Conservation (phyloP, 2,888 invertebrate species). For the Malthinus seriepunctatus region DNA sequence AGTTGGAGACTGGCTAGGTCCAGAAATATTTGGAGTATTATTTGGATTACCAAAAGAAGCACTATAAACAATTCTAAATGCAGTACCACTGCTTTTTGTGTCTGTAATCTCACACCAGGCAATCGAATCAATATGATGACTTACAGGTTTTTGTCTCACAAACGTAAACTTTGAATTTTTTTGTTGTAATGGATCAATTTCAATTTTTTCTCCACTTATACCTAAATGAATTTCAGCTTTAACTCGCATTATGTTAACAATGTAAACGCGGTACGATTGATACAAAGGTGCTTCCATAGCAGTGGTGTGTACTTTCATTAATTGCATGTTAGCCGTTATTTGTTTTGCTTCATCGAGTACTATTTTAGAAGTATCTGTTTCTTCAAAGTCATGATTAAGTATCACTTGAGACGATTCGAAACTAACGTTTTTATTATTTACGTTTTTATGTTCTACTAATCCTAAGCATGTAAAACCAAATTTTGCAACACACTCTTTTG, state of each 20-base stretch:
- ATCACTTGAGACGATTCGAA: conserved; percentile 39
- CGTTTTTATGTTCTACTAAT: conserved; percentile 73
- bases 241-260: conserved; percentile 78
- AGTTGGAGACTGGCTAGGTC: conserved; percentile 39
- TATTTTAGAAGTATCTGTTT: conserved; percentile 9
- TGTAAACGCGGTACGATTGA: conserved; percentile 77
- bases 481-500: conserved; percentile 86
- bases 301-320: conserved; percentile 73
- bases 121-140: conserved; percentile 83
- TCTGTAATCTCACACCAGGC: conserved; percentile 86
- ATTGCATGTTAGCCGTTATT: conserved; percentile 59
- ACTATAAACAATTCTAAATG: conserved; percentile 75
- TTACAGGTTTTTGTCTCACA: conserved; percentile 73
- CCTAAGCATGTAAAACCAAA: conserved; percentile 91
- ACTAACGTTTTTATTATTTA: conserved; percentile 51
- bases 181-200: conserved; percentile 82
- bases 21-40: conserved; percentile 28
- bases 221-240: conserved; percentile 85
- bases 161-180: conserved; percentile 63
- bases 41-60: conserved; percentile 44
- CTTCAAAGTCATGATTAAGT: conserved; percentile 26
- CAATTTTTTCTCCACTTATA: conserved; percentile 87
- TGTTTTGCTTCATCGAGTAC: conserved; percentile 49
- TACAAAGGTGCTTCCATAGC: conserved; percentile 87
- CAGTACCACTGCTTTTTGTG: conserved; percentile 71